Evolutionary conservation across 1,140 invertebrate genomes (phyloP), one percentile per base, ranked within the genome.

Genomic region (Pachyrhynchus sulphureomaculatus): DNA sequence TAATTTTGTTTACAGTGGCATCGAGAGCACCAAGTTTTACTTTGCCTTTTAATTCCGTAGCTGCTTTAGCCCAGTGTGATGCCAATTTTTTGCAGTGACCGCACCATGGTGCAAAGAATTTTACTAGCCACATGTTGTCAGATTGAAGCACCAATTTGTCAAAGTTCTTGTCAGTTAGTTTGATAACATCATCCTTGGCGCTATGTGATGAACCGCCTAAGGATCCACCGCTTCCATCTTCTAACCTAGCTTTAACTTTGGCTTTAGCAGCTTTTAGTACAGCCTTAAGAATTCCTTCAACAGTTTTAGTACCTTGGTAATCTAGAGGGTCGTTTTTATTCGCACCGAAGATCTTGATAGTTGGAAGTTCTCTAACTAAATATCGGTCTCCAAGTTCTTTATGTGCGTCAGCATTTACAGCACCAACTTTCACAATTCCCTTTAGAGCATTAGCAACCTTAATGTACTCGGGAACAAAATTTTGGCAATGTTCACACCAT

Each of bases 61-160:
- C 97, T 32, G 97, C 97, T 74, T 89, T 86, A 13, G 89, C 90
- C 95, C 95, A 99, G 65, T 96, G 88, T 0, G 96, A 96, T 41
- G 90, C 95, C 12, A 99, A 81, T 74, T 92, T 96, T 79, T 99
- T 97, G 75, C 96, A n/a, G n/a, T n/a, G n/a, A n/a, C n/a, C n/a
- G n/a, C n/a, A n/a, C n/a, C n/a, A n/a, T n/a, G n/a, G n/a, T 10
- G 96, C 96, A 78, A 88, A 98, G 82, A 99, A 99, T 76, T 98
- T 95, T 3, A 99, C 93, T 44, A 99, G 74, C 93, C 94, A 98
- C 77, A 96, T 83, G 69, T 97, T 94, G 12, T 96, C 90, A 4
- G 91, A 93, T 47, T 94, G 83, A 51, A 98, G 73, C 9, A 99
- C 95, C 29, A 89, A 71, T 72, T 93, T 87, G 61, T 96, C 89